phyloP scores from a whole-genome alignment of 2,888 invertebrate genomes.

The Bhutanitis thaidina region DNA sequence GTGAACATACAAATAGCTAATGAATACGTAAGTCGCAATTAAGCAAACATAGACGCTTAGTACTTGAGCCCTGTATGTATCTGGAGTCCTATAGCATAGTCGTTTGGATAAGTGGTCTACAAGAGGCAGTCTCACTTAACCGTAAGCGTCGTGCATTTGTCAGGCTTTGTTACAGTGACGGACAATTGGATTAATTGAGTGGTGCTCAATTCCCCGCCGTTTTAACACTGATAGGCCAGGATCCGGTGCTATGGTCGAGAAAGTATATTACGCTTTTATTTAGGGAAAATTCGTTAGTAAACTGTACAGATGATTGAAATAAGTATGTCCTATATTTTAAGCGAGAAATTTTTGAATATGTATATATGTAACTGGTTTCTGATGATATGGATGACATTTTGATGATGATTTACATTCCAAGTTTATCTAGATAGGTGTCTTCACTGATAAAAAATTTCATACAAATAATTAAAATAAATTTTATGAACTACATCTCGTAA shows the following conservation, averaged over 20 bases:
- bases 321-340: too few relatives aligned
- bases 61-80: not conserved
- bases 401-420: too few relatives aligned
- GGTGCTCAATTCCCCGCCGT: constrained; percentile 13
- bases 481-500: too few relatives aligned
- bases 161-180: constrained; percentile 5
- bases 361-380: too few relatives aligned
- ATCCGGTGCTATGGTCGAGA: constrained; percentile 4
- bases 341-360: too few relatives aligned
- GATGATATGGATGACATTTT: too few relatives aligned
- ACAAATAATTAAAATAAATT: too few relatives aligned
- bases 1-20: not conserved
- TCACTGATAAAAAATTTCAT: too few relatives aligned
- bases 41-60: not conserved
- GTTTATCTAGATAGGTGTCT: too few relatives aligned
- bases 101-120: not conserved
- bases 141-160: not conserved
- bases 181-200: constrained; percentile 13
- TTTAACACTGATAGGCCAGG: constrained; percentile 14
- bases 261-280: not conserved
- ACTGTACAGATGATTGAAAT: too few relatives aligned
- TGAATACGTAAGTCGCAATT: constrained; percentile 17
- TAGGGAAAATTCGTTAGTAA: too few relatives aligned
- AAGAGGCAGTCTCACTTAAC: constrained; percentile 1
- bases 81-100: too few relatives aligned